phyloP scores from a whole-genome alignment of 1,140 invertebrate genomes.

The Gonioctena quinquepunctata region DNA sequence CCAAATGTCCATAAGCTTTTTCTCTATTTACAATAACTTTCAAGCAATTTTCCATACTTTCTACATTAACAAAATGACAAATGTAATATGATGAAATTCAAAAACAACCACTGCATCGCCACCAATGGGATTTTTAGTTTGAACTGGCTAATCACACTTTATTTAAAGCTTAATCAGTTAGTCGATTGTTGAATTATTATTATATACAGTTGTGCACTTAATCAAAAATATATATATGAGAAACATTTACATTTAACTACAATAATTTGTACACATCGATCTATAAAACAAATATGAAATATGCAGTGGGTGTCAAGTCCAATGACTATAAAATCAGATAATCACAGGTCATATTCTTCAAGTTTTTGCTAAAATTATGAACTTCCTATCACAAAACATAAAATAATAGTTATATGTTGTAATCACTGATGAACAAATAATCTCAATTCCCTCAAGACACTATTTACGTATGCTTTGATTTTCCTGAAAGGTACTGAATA shows the following conservation, averaged over 20 bases:
- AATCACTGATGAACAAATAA: neutral
- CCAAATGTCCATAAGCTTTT: slow-evolving; percentile 30
- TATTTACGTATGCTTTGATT: neutral
- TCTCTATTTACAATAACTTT: slow-evolving; percentile 31
- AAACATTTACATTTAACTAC: slow-evolving; percentile 7
- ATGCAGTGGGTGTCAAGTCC: neutral
- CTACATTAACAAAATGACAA: slow-evolving; percentile 26
- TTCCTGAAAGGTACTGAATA: too few relatives aligned
- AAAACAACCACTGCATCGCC: slow-evolving; percentile 6
- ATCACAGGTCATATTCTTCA: neutral
- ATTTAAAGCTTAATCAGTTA: slow-evolving; percentile 1
- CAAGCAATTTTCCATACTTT: slow-evolving; percentile 25
- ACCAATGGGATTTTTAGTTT: neutral
- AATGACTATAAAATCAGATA: neutral
- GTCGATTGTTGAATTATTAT: neutral
- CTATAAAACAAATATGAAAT: neutral
- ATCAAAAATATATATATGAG: neutral
- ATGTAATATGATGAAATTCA: slow-evolving; percentile 13
- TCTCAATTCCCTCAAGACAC: neutral
- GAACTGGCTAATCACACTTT: neutral
- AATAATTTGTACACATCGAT: slow-evolving; percentile 9
- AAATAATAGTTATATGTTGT: neutral
- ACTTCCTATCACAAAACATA: neutral
- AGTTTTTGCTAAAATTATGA: too few relatives aligned
- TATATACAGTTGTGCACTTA: slow-evolving; percentile 3